Evolutionary conservation across 2,888 invertebrate species (phyloP), one percentile per base, ranked within the genome.

Genomic region (Frankliniella intonsa): DNA sequence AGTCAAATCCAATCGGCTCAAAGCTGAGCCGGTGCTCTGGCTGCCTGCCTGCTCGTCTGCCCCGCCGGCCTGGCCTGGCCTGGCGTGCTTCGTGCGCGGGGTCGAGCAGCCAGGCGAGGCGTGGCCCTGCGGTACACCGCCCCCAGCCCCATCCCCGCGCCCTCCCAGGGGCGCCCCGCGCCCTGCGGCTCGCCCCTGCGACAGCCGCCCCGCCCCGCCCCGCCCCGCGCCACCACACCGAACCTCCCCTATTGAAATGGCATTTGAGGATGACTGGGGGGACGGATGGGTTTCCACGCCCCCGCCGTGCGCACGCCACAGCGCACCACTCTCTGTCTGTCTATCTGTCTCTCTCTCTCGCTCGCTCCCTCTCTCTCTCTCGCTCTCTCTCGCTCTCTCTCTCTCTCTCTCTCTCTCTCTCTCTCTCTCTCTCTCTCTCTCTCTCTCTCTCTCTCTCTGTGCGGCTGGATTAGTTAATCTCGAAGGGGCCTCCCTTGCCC

Each of bases 1-100:
- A 69, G 69, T 22, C 69, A 69, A 22, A 69, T 69, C 69, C 69
- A 22, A 69, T 69, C 69, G 69, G 69, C 22, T 69, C 69, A 69
- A 69, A 69, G 69, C 69, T n/a, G 69, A 38, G 38, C 38, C 38
- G 38, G 38, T 38, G 38, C 38, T 2, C 38, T 38, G 38, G 38
- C 38, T 38, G 55, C 55, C 38, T 38, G 55, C 55, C 55, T 55
- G 55, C 55, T 17, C 17, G 55, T 14, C 55, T 55, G 55, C 14
- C 14, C 55, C 14, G 55, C 55, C 9, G 51, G 51, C 10, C 51
- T 11, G 51, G 51, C 51, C 51, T 12, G 51, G 51, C 3, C 38
- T 38, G 38, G 38, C 38, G 38, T 38, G 38, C 38, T 38, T n/a
- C n/a, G n/a, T n/a, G n/a, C 38, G 38, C n/a, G 55, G 55, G 55